A percentile compares a stretch with the other conserved stretches of the same genome.
phyloP scores from a whole-genome alignment of 2,113 vertebrate genomes.

The Noturus placidus region DNA sequence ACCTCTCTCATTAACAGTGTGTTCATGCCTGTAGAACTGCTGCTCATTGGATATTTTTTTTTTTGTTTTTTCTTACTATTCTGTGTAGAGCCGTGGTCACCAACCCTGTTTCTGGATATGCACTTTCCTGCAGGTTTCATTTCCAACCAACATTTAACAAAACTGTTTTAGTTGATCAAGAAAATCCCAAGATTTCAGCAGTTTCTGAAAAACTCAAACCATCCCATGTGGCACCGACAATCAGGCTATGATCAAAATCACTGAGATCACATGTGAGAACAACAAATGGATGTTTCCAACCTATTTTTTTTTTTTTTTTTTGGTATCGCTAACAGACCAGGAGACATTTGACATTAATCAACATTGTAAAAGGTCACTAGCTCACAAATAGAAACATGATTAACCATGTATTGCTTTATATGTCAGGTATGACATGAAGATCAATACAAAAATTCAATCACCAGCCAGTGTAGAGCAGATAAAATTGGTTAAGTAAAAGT shows the following conservation, averaged over 20 bases:
- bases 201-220: not conserved
- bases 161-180: too few relatives aligned
- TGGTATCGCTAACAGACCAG: not conserved
- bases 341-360: not conserved
- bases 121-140: too few relatives aligned
- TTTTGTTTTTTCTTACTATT: too few relatives aligned
- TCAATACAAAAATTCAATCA: slow-evolving; percentile 1
- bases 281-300: not conserved
- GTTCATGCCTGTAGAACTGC: too few relatives aligned
- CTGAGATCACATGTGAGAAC: not conserved
- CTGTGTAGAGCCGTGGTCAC: too few relatives aligned
- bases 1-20: too few relatives aligned
- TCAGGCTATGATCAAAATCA: not conserved
- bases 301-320: not conserved
- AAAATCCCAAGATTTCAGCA: not conserved
- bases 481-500: not conserved
- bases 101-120: too few relatives aligned
- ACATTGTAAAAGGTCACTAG: slow-evolving; percentile 4
- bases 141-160: too few relatives aligned
- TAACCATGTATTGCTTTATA: slow-evolving; percentile 11
- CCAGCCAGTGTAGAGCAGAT: not conserved
- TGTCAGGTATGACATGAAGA: slow-evolving; percentile 9
- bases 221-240: not conserved
- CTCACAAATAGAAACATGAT: slow-evolving; percentile 1
- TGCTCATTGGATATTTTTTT: not conserved